Evolutionary conservation across 1,140 invertebrate species (phyloP).

Genomic region (Drosophila takahashii): DNA sequence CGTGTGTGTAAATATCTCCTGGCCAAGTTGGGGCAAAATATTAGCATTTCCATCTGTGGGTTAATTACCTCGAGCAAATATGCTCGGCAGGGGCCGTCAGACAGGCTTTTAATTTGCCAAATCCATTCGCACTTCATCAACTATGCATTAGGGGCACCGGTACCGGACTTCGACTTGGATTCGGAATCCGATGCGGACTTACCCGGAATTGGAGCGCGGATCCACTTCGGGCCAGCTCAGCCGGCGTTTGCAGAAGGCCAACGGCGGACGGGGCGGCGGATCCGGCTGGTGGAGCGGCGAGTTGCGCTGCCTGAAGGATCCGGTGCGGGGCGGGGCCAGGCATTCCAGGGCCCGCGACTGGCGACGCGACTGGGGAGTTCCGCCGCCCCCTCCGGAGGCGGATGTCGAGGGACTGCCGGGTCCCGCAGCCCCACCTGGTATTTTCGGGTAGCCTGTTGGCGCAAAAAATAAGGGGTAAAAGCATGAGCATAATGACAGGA

Average conservation of each 20-base stretch:
- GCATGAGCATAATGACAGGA: neutral
- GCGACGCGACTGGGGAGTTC: constrained; percentile 81
- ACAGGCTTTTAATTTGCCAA: constrained; percentile 52
- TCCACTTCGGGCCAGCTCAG: constrained; percentile 94
- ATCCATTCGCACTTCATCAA: constrained; percentile 73
- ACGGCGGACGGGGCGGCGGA: constrained; percentile 87
- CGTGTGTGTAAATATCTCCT: constrained; percentile 16
- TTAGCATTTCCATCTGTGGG: constrained; percentile 46
- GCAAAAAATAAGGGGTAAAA: neutral
- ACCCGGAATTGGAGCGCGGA: constrained; percentile 91
- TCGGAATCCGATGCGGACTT: constrained; percentile 78
- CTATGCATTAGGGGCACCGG: constrained; percentile 49
- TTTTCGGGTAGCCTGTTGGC: constrained; percentile 76
- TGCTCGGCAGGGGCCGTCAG: neutral
- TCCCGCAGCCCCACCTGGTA: constrained; percentile 85
- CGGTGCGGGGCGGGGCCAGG: constrained; percentile 86
- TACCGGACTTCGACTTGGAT: neutral
- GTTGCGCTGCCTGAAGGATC: constrained; percentile 87
- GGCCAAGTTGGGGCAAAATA: constrained; percentile 23
- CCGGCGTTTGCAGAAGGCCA: constrained; percentile 90
- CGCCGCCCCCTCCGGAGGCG: constrained; percentile 35
- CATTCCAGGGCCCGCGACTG: constrained; percentile 87
- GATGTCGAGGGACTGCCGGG: constrained; percentile 47
- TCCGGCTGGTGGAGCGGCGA: constrained; percentile 85
- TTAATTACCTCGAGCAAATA: constrained; percentile 63